Percentiles rank a stretch among this genome's conserved stretches.
These are phyloP conservation scores for Philaethria dido DNA, from an alignment of 2,888 invertebrate species.

Conservation along the genomic window DNA sequence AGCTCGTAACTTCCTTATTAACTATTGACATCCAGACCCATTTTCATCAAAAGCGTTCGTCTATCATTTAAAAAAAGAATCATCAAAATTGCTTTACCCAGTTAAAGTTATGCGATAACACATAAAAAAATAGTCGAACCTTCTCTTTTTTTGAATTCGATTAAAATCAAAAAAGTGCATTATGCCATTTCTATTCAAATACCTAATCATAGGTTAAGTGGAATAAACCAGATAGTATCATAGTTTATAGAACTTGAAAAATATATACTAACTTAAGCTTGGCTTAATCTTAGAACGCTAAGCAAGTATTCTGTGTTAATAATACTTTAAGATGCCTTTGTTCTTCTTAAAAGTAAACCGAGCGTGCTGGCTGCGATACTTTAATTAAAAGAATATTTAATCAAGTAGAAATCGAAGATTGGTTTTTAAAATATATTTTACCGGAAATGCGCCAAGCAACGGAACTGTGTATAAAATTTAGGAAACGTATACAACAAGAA, in stretches of 20 bases:
- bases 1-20: too few relatives aligned
- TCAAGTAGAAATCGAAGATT: not conserved
- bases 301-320: slow-evolving; percentile 33
- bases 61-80: too few relatives aligned
- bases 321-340: slow-evolving; percentile 31
- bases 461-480: too few relatives aligned
- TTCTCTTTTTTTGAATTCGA: too few relatives aligned
- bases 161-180: too few relatives aligned
- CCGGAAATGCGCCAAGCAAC: not conserved
- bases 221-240: slow-evolving; percentile 68
- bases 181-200: slow-evolving; percentile 5
- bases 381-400: slow-evolving; percentile 15
- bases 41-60: too few relatives aligned
- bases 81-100: too few relatives aligned
- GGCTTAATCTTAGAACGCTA: slow-evolving; percentile 33
- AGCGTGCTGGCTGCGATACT: slow-evolving; percentile 1
- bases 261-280: slow-evolving; percentile 33
- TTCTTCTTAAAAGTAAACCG: slow-evolving; percentile 18
- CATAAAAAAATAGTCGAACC: too few relatives aligned
- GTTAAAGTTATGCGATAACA: too few relatives aligned
- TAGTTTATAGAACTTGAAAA: slow-evolving; percentile 53
- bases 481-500: too few relatives aligned
- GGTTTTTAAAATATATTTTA: not conserved
- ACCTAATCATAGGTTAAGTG: slow-evolving; percentile 5
- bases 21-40: too few relatives aligned